Evolutionary conservation across 2,888 invertebrate species (phyloP), one percentile per base, ranked within the genome.

Genomic region (Mylabris sibirica): DNA sequence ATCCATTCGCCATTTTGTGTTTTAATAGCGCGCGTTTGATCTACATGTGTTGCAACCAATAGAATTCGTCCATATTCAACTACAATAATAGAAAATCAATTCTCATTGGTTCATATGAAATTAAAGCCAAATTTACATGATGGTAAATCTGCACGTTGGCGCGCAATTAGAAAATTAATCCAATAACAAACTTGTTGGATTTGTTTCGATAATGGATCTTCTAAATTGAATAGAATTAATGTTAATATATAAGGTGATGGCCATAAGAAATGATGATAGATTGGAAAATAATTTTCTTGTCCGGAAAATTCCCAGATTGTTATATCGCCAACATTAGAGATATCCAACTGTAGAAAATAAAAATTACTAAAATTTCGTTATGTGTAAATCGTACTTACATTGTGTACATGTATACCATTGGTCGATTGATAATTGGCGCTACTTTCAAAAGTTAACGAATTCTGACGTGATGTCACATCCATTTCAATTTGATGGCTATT

Each of bases 261-360:
- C 67, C 90, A 89, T 44, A 93, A 87, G 79, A 93, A 92, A 78
- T 92, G 91, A 81, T 93, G 93, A 83, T 93, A 93, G 60, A 90
- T 84, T 63, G 88, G 86, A 76, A 89, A 87, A 83, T 92, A 93
- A 53, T 89, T 90, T 80, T 92, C 92, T 75, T 92, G 91, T 9
- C 93, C 93, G 59, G 92, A 92, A 79, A 93, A 91, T 80, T 93
- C 93, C 92, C 92, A 93, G 35, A 89, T 86, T 77, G 88, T 90
- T 76, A 89, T 86, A 75, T 91, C 91, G 35, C 91, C 91, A 20
- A 88, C 87, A 70, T 87, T 88, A 76, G 86, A 83, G 77, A 87
- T 80, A 74, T 85, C 86, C 70, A 86, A 81, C 87, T 87, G 30
- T 17, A 20, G 8, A n/a, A 80, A 69, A 69, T 35, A 63, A 59